phyloP scores from a whole-genome alignment of 1,140 invertebrate species.

The Scaptomyza graminum region DNA sequence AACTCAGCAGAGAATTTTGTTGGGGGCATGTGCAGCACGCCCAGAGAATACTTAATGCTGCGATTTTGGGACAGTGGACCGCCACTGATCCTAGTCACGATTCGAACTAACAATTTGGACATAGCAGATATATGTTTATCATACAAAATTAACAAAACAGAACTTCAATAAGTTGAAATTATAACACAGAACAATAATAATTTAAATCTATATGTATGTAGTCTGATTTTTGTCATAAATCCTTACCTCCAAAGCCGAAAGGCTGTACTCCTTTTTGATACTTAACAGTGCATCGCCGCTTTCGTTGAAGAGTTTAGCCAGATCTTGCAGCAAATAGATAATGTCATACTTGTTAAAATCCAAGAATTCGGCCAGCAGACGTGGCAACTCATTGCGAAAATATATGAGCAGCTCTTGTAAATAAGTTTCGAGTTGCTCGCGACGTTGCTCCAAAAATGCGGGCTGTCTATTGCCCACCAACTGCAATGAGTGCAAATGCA shows the following conservation, averaged over 20 bases:
- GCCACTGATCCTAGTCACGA: background rate
- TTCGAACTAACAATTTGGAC: conserved; percentile 58
- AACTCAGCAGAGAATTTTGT: conserved; percentile 56
- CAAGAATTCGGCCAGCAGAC: conserved; percentile 90
- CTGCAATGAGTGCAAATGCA: conserved; percentile 29
- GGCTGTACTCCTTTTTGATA: conserved; percentile 86
- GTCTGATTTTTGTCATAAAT: background rate
- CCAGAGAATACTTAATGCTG: conserved; percentile 43
- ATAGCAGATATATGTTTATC: conserved; percentile 19
- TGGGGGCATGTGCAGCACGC: conserved; percentile 29
- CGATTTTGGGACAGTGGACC: background rate
- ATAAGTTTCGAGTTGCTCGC: conserved; percentile 91
- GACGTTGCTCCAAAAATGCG: conserved; percentile 92
- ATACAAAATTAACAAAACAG: conserved; percentile 7
- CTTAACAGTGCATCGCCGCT: conserved; percentile 88
- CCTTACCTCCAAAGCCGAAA: conserved; percentile 90
- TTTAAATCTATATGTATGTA: too few relatives aligned
- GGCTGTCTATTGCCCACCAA: conserved; percentile 90
- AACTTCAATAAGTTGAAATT: background rate
- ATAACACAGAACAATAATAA: background rate
- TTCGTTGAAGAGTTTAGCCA: conserved; percentile 89
- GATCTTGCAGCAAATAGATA: conserved; percentile 90
- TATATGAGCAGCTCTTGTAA: conserved; percentile 90
- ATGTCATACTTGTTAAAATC: conserved; percentile 93
- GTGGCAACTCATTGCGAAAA: conserved; percentile 86